Percentiles rank a stretch among this genome's conserved stretches.
Conservation (phyloP, 1,140 invertebrate species). For the Atta cephalotes region DNA sequence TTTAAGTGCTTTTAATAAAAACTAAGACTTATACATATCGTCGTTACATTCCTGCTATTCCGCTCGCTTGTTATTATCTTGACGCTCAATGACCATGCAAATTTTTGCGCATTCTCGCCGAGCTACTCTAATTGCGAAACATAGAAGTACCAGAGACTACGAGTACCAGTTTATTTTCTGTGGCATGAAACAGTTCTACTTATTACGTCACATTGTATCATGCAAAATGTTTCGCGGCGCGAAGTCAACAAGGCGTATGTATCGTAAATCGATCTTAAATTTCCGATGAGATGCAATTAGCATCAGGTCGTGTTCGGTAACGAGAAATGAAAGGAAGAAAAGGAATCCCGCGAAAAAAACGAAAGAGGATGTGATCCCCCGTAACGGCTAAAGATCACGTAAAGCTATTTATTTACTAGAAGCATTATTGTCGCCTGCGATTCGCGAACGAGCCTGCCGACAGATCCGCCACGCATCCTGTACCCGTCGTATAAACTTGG, state of each 20-base stretch:
- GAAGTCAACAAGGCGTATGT: neutral
- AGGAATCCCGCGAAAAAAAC: neutral
- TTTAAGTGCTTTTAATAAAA: constrained; percentile 41
- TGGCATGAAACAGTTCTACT: constrained; percentile 13
- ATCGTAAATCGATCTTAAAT: constrained; percentile 28
- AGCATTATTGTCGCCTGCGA: constrained; percentile 54
- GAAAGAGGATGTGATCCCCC: neutral
- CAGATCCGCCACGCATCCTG: constrained; percentile 61
- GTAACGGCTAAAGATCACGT: constrained; percentile 49
- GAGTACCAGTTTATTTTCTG: neutral
- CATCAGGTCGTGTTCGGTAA: neutral
- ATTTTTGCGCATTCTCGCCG: constrained; percentile 25
- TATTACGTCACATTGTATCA: constrained; percentile 46
- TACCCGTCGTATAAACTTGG: constrained; percentile 46
- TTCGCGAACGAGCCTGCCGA: constrained; percentile 67
- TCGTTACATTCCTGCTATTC: constrained; percentile 29
- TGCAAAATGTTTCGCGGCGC: constrained; percentile 30
- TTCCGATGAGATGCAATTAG: constrained; percentile 12
- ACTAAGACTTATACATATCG: constrained; percentile 8
- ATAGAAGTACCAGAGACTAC: constrained; percentile 11
- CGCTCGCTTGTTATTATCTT: constrained; percentile 29
- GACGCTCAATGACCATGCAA: constrained; percentile 22
- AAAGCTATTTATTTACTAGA: constrained; percentile 60
- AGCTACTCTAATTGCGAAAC: constrained; percentile 49
- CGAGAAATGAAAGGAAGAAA: neutral